Percentiles rank a stretch among this genome's conserved stretches.
phyloP scores from a whole-genome alignment of 2,888 invertebrate species.

The Philonicus albiceps region DNA sequence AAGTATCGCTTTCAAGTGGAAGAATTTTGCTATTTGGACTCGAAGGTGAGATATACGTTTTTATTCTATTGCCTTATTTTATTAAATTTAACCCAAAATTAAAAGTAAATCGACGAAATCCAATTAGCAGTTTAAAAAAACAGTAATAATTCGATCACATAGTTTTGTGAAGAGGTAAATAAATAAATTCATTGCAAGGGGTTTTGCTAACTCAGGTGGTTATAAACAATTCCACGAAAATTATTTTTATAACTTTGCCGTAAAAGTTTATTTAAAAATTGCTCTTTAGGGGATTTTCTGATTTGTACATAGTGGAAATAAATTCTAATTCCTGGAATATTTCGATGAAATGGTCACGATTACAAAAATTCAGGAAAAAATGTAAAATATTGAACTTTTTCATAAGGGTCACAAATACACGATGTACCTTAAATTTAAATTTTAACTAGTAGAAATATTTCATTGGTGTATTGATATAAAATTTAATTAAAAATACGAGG shows the following conservation, averaged over 20 bases:
- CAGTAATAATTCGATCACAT: neutral
- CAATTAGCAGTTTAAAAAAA: neutral
- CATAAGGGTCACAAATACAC: neutral
- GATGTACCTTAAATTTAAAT: neutral
- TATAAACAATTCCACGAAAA: neutral
- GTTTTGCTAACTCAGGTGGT: neutral
- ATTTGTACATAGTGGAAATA: neutral
- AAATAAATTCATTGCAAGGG: neutral
- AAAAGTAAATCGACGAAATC: neutral
- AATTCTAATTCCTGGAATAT: neutral
- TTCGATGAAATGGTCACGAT: neutral
- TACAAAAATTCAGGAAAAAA: neutral
- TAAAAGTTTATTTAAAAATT: neutral
- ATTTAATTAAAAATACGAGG: neutral
- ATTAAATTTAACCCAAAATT: neutral
- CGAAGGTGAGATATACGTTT: neutral
- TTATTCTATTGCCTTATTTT: neutral
- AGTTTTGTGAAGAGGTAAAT: too few relatives aligned
- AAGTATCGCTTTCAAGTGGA: conserved; percentile 2
- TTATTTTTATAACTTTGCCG: neutral
- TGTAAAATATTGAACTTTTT: neutral
- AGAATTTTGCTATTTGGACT: neutral
- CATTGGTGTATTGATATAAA: neutral
- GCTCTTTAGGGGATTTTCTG: neutral
- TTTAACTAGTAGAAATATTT: neutral